Conservation (phyloP, 2,888 invertebrate genomes). For the Amitus sp. region DNA sequence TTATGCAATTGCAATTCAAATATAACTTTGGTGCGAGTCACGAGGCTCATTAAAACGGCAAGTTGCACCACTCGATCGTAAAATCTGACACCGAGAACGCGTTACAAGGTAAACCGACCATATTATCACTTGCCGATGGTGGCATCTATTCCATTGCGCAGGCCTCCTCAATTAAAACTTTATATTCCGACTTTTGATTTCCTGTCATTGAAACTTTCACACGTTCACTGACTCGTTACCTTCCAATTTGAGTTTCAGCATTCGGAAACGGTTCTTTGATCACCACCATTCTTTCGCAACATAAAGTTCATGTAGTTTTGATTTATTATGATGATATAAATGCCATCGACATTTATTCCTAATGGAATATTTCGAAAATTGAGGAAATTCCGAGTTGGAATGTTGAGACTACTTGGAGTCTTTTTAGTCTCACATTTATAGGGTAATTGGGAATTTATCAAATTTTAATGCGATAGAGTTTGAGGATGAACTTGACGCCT, state of each 20-base stretch:
- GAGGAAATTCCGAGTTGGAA: too few species aligned
- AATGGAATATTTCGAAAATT: too few species aligned
- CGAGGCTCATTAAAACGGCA: slow-evolving; percentile 39
- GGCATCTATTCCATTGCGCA: slow-evolving; percentile 3
- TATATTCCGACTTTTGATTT: not conserved
- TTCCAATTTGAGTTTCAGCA: too few species aligned
- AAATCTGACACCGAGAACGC: slow-evolving; percentile 37
- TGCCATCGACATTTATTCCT: too few species aligned
- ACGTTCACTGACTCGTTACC: not conserved
- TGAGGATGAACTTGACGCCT: too few species aligned
- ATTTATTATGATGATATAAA: too few species aligned
- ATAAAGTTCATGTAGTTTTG: not conserved
- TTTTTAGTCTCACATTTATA: too few species aligned
- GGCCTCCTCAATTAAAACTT: slow-evolving; percentile 4
- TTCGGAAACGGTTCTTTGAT: too few species aligned
- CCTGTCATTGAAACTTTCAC: slow-evolving; percentile 2
- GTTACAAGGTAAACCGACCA: slow-evolving; percentile 26
- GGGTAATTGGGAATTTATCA: too few species aligned
- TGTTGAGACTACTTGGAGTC: too few species aligned
- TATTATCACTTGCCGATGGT: slow-evolving; percentile 24
- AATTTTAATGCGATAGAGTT: too few species aligned
- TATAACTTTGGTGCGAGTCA: slow-evolving; percentile 12
- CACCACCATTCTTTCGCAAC: too few species aligned
- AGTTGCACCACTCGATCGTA: slow-evolving; percentile 36
- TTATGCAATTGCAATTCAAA: not conserved